Conservation (phyloP, 2,888 invertebrate genomes). For the Apamea crenata region DNA sequence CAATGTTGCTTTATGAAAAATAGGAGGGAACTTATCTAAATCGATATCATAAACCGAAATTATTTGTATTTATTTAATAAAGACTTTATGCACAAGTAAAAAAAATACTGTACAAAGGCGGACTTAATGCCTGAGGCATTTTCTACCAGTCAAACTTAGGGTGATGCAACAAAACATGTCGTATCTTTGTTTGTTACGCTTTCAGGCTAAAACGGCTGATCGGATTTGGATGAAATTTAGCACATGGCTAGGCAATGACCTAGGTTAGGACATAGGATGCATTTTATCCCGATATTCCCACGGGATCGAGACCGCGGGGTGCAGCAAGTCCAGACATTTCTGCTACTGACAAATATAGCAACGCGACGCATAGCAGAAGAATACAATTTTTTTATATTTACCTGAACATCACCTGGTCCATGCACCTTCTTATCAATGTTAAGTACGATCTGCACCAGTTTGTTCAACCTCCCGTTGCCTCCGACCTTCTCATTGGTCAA, state of each 20-base stretch:
- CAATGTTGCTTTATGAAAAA: neutral
- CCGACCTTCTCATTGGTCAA: slow-evolving; percentile 74
- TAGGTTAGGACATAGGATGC: neutral
- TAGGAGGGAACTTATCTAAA: neutral
- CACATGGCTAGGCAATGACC: no score
- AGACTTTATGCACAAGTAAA: no score
- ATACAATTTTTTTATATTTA: no score
- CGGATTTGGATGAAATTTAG: no score
- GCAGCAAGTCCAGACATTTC: neutral
- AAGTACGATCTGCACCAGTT: slow-evolving; percentile 78
- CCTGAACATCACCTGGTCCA: slow-evolving; percentile 84
- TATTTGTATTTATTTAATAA: no score
- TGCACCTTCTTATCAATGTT: slow-evolving; percentile 80
- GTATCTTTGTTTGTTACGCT: no score
- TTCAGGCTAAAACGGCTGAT: no score
- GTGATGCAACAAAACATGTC: no score
- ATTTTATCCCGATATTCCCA: neutral
- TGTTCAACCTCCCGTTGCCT: slow-evolving; percentile 74
- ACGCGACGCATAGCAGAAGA: neutral
- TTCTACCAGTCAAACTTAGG: no score
- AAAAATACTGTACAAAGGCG: no score
- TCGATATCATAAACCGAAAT: no score
- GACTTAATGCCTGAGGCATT: no score
- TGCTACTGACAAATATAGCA: neutral
- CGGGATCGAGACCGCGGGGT: neutral